Evolutionary conservation across 2,888 invertebrate species (phyloP).

Genomic region (Ichneumoninae sp.): DNA sequence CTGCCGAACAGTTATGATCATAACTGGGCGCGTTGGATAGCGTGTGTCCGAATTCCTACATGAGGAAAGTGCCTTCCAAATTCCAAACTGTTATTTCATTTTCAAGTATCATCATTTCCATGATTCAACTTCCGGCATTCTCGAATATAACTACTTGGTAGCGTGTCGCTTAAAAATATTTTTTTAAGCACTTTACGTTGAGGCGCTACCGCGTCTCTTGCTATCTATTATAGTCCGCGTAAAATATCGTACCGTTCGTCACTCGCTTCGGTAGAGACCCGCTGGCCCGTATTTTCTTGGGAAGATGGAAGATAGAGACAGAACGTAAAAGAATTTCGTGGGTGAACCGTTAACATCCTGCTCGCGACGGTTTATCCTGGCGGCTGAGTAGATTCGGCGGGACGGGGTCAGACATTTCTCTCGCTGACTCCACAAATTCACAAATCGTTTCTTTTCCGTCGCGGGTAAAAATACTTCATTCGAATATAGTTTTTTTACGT

Average conservation of each 20-base stretch:
- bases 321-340: conserved; percentile 57
- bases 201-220: too few species aligned
- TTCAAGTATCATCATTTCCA: too few species aligned
- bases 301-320: conserved; percentile 20
- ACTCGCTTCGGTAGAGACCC: conserved; percentile 58
- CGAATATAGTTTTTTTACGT: background rate
- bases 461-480: background rate
- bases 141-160: too few species aligned
- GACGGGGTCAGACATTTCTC: background rate
- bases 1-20: too few species aligned
- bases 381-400: conserved; percentile 2
- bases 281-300: conserved; percentile 57
- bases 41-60: too few species aligned
- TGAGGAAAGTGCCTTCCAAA: too few species aligned
- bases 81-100: too few species aligned
- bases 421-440: background rate
- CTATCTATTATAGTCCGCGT: background rate
- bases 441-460: background rate
- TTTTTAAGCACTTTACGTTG: too few species aligned
- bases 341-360: conserved; percentile 64
- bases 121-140: too few species aligned
- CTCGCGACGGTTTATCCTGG: conserved; percentile 9
- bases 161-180: too few species aligned
- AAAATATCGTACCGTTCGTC: conserved; percentile 26
- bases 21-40: too few species aligned